These are phyloP conservation scores for Epinephelus awoara DNA, from an alignment of 2,797 vertebrate genomes.

Conservation along the genomic window DNA sequence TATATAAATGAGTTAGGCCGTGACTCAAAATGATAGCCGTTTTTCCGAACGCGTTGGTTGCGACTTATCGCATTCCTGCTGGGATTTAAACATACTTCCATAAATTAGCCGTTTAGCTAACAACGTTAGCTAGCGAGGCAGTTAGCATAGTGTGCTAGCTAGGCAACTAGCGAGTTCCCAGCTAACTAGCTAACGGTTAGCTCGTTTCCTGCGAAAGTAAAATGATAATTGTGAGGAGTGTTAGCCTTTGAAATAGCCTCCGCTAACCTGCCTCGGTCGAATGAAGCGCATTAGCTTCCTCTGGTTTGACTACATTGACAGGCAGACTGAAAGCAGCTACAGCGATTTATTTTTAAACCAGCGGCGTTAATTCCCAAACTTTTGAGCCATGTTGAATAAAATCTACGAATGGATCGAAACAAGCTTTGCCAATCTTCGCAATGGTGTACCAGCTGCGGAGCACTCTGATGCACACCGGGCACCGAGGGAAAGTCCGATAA, in stretches of 20 bases:
- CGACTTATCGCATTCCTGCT: constrained; percentile 56
- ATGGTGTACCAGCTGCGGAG: constrained; percentile 78
- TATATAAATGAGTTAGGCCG: constrained; percentile 41
- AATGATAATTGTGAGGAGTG: constrained; percentile 47
- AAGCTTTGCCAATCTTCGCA: constrained; percentile 82
- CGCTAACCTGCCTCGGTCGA: constrained; percentile 61
- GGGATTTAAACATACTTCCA: constrained; percentile 76
- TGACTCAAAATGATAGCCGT: constrained; percentile 58
- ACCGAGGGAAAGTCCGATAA: constrained; percentile 55
- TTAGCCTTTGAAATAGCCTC: constrained; percentile 51
- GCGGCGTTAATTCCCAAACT: constrained; percentile 52
- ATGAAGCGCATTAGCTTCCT: constrained; percentile 64
- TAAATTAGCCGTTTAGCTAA: constrained; percentile 80
- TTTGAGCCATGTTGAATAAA: constrained; percentile 87
- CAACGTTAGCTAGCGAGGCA: constrained; percentile 73
- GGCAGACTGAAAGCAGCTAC: constrained; percentile 47
- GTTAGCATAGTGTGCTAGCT: constrained; percentile 75
- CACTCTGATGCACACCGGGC: constrained; percentile 55
- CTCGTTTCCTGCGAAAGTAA: constrained; percentile 46
- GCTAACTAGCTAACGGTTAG: constrained; percentile 65
- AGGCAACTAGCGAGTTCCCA: constrained; percentile 54
- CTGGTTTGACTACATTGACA: constrained; percentile 61
- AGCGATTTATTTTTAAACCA: constrained; percentile 44
- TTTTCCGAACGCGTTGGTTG: constrained; percentile 55
- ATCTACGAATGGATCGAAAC: constrained; percentile 87